phyloP scores from a whole-genome alignment of 2,797 vertebrate genomes.

The Pantherophis vulpinus region DNA sequence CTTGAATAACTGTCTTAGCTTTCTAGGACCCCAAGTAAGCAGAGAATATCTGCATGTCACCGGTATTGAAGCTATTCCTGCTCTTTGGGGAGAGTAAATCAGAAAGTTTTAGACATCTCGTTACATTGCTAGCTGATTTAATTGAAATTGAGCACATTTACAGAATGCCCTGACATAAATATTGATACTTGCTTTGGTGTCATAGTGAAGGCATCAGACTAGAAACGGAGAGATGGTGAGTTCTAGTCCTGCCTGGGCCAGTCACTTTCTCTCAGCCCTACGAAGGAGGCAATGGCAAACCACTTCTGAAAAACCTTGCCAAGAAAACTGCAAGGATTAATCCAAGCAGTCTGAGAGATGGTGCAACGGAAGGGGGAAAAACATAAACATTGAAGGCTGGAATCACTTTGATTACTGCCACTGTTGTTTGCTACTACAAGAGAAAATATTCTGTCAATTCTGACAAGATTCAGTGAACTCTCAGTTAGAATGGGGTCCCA shows the following conservation, averaged over 20 bases:
- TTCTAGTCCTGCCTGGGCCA: not conserved
- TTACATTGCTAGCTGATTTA: not conserved
- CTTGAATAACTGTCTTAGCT: not conserved
- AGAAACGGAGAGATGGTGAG: not conserved
- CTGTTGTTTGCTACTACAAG: not conserved
- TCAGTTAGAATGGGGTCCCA: not conserved
- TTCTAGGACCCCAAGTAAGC: not conserved
- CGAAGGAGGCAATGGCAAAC: not conserved
- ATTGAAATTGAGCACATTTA: not conserved
- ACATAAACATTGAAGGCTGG: not conserved
- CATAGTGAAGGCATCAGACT: not conserved
- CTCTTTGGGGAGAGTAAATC: not conserved
- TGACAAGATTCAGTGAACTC: not conserved
- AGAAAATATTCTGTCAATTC: not conserved
- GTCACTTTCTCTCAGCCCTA: not conserved
- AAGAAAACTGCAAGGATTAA: not conserved
- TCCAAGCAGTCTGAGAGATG: not conserved
- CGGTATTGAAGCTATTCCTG: not conserved
- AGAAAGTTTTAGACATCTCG: not conserved
- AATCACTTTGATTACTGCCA: not conserved
- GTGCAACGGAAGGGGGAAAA: not conserved
- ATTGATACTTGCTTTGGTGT: not conserved
- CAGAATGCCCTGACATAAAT: not conserved
- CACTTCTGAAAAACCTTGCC: not conserved
- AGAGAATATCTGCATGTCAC: not conserved